Evolutionary conservation across 2,888 invertebrate species (phyloP).

Genomic region (Oscheius sp.): DNA sequence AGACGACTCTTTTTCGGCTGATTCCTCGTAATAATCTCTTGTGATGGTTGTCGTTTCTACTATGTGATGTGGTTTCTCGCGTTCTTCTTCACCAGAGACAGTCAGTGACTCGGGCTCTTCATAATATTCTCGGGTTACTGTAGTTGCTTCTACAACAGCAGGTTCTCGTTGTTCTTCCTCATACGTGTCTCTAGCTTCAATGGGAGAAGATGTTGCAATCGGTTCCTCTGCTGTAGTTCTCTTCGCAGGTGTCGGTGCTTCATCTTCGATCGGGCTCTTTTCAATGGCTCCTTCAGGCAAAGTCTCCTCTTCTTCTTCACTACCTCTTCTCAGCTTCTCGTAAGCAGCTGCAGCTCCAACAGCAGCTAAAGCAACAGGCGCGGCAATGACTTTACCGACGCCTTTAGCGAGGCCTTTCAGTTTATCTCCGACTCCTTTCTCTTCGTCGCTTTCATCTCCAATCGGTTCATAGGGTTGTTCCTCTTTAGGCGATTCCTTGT

Average conservation of each 20-base stretch:
- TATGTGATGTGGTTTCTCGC: slow-evolving; percentile 30
- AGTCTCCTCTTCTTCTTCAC: slow-evolving; percentile 12
- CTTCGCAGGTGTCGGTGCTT: neutral
- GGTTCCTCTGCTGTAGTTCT: neutral
- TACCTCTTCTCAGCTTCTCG: slow-evolving; percentile 7
- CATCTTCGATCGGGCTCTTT: neutral
- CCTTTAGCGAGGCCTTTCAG: slow-evolving; percentile 43
- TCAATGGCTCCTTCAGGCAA: neutral
- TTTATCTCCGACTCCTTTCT: slow-evolving; percentile 8
- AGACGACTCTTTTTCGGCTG: slow-evolving; percentile 36
- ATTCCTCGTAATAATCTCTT: slow-evolving; percentile 41
- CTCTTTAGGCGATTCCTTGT: neutral
- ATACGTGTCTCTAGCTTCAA: neutral
- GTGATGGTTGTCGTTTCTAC: slow-evolving; percentile 40
- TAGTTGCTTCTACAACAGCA: neutral
- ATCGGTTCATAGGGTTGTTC: neutral
- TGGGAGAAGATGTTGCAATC: neutral
- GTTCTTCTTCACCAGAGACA: neutral
- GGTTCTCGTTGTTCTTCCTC: slow-evolving; percentile 4
- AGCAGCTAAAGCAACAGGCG: slow-evolving; percentile 58
- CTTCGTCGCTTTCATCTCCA: slow-evolving; percentile 8
- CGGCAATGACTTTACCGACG: slow-evolving; percentile 52
- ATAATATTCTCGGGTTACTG: neutral
- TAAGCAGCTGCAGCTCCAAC: slow-evolving; percentile 53
- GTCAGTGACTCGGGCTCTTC: neutral